A percentile compares a stretch with the other conserved stretches of the same genome.
Conservation (phyloP, 2,888 invertebrate genomes). For the Clusia tigrina region DNA sequence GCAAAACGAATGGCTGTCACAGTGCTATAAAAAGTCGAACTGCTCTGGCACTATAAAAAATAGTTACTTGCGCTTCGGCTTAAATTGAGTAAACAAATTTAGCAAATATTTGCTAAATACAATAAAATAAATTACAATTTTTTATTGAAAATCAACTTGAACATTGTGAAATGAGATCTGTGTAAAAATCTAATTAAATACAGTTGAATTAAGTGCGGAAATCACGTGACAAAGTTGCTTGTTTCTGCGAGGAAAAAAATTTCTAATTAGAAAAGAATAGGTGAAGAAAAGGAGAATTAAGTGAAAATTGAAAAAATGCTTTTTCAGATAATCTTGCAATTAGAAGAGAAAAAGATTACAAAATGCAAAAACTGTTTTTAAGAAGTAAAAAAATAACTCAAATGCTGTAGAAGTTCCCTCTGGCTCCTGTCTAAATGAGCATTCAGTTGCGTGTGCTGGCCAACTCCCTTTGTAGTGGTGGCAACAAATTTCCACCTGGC, state of each 20-base stretch:
- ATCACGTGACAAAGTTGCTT: conserved; percentile 53
- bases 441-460: background rate
- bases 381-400: too few relatives aligned
- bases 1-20: background rate
- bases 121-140: conserved; percentile 28
- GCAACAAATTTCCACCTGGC: background rate
- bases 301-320: conserved; percentile 14
- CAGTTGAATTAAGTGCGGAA: conserved; percentile 29
- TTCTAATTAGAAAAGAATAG: conserved; percentile 14
- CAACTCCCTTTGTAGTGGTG: conserved; percentile 1
- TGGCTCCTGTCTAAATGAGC: conserved; percentile 10
- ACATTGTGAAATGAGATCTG: conserved; percentile 26
- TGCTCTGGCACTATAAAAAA: too few relatives aligned
- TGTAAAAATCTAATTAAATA: conserved; percentile 1
- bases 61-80: too few relatives aligned
- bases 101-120: conserved; percentile 10
- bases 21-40: conserved; percentile 13
- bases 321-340: conserved; percentile 25
- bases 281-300: conserved; percentile 11
- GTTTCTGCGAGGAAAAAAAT: conserved; percentile 16
- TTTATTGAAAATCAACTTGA: conserved; percentile 22
- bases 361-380: conserved; percentile 23
- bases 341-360: conserved; percentile 28
- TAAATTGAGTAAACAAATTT: background rate
- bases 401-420: conserved; percentile 35